These are phyloP conservation scores for Sarcophaga peregrina DNA, from an alignment of 1,140 invertebrate genomes.

Conservation along the genomic window DNA sequence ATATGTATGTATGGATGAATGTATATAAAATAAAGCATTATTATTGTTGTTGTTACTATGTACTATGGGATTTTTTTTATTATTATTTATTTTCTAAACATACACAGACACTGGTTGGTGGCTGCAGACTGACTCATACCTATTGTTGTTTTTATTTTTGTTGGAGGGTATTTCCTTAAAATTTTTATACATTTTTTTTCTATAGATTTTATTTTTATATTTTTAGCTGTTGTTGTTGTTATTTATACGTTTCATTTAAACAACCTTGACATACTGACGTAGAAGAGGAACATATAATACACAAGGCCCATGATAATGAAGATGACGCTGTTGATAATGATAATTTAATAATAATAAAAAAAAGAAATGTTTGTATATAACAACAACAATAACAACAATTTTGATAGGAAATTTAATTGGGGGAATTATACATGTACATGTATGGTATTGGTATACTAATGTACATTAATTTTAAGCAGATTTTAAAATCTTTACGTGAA, in stretches of 20 bases:
- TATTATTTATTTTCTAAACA: slow-evolving; percentile 5
- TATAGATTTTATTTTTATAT: slow-evolving; percentile 19
- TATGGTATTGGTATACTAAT: no score
- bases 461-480: no score
- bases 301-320: slow-evolving; percentile 16
- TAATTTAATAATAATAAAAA: background rate
- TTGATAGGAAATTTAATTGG: background rate
- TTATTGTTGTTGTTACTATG: background rate
- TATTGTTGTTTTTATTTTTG: slow-evolving; percentile 16
- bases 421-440: no score
- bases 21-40: background rate
- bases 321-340: slow-evolving; percentile 10
- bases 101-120: background rate
- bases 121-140: background rate
- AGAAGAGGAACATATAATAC: background rate
- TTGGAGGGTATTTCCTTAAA: slow-evolving; percentile 26
- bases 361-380: background rate
- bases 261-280: slow-evolving; percentile 23
- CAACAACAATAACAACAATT: background rate
- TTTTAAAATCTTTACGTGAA: no score
- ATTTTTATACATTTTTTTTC: background rate
- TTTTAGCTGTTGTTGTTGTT: background rate
- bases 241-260: slow-evolving; percentile 11
- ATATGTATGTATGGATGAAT: background rate
- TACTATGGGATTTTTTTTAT: background rate